Percentiles rank a stretch among this genome's conserved stretches.
phyloP scores from a whole-genome alignment of 2,888 invertebrate species.

The Toxonevra muliebris region DNA sequence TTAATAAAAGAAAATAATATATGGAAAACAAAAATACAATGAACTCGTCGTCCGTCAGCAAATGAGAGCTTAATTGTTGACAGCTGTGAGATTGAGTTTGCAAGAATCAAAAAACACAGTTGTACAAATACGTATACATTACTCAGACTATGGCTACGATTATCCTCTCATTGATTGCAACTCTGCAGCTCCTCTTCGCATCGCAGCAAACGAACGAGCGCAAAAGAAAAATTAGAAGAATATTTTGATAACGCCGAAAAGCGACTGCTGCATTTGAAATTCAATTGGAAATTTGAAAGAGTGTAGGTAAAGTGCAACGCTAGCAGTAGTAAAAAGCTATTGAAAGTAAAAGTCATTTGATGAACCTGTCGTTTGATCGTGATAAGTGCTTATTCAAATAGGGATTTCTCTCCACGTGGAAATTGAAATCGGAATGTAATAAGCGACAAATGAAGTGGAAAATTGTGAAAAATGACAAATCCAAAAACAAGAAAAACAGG shows the following conservation, averaged over 20 bases:
- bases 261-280: conserved; percentile 12
- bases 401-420: too few relatives aligned
- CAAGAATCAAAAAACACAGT: not conserved
- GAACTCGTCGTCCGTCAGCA: too few relatives aligned
- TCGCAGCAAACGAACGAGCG: conserved; percentile 9
- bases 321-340: conserved; percentile 10
- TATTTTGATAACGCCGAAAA: conserved; percentile 26
- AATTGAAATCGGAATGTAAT: not conserved
- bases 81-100: not conserved
- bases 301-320: conserved; percentile 16
- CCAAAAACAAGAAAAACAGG: conserved; percentile 36
- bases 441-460: conserved; percentile 7
- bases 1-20: too few relatives aligned
- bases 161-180: not conserved
- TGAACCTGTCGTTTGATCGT: not conserved
- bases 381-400: too few relatives aligned
- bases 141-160: too few relatives aligned
- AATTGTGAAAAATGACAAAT: conserved; percentile 35
- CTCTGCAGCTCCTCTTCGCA: not conserved
- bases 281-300: conserved; percentile 12
- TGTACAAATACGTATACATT: not conserved
- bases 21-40: too few relatives aligned
- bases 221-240: conserved; percentile 20
- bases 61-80: too few relatives aligned
- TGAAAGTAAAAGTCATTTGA: conserved; percentile 9